A percentile compares a stretch with the other conserved stretches of the same genome.
These are phyloP conservation scores for Eucidaris tribuloides DNA, from an alignment of 35 echinoderm and acorn worm species.

Conservation along the genomic window DNA sequence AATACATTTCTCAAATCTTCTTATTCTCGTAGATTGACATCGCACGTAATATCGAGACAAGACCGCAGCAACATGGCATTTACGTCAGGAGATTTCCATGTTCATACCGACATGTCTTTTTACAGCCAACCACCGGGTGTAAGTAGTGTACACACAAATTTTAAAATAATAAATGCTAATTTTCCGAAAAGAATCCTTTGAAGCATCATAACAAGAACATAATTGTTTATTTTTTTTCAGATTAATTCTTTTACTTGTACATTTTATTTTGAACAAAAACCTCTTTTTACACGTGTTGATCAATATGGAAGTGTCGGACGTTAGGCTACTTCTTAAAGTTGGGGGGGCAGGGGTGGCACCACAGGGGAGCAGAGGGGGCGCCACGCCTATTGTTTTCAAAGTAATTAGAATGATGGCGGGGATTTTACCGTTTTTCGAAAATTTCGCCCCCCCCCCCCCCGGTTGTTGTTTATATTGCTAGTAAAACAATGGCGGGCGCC, in stretches of 20 bases:
- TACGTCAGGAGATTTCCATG: conserved; percentile 27
- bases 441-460: too few relatives aligned
- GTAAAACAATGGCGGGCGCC: too few relatives aligned
- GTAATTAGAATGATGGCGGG: too few relatives aligned
- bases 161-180: not conserved
- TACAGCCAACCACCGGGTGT: conserved; percentile 45
- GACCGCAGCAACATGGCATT: conserved; percentile 47
- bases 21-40: too few relatives aligned
- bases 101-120: conserved; percentile 53
- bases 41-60: conserved; percentile 42
- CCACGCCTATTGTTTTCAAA: too few relatives aligned
- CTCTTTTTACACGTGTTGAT: not conserved
- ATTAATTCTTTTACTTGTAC: not conserved
- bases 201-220: too few relatives aligned
- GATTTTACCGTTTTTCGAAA: too few relatives aligned
- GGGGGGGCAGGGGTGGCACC: too few relatives aligned
- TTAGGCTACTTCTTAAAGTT: not conserved
- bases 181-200: not conserved
- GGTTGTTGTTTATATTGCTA: too few relatives aligned
- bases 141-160: not conserved
- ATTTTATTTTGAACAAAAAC: not conserved
- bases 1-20: too few relatives aligned
- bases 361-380: too few relatives aligned
- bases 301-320: not conserved
- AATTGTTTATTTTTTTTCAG: too few relatives aligned